Conservation (phyloP, 2,113 vertebrate genomes). For the Hippopotamus amphibius region DNA sequence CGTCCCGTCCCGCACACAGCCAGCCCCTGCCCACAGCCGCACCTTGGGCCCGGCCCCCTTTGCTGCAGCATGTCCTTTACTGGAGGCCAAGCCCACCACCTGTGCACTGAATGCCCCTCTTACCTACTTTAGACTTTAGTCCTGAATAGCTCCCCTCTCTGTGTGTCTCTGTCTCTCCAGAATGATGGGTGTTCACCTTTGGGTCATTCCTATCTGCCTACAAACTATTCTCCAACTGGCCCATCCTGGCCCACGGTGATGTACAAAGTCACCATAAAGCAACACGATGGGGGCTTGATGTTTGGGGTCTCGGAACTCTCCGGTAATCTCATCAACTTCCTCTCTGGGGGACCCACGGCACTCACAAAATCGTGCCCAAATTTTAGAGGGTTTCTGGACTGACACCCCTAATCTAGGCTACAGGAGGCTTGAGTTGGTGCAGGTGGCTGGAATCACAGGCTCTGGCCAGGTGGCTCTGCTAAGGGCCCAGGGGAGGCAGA, state of each 20-base stretch:
- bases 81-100: fast-evolving
- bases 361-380: background rate
- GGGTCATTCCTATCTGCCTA: background rate
- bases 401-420: background rate
- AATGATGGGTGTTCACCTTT: background rate
- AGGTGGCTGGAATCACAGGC: background rate
- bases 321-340: background rate
- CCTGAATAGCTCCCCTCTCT: background rate
- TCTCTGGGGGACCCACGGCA: background rate
- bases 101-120: fast-evolving
- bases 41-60: fast-evolving
- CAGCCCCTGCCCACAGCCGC: fast-evolving
- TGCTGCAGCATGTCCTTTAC: fast-evolving
- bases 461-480: background rate
- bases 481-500: background rate
- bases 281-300: background rate
- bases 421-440: background rate
- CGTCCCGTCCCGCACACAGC: fast-evolving
- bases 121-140: background rate
- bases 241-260: background rate
- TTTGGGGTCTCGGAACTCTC: background rate
- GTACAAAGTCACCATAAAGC: background rate
- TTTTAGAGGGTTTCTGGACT: background rate
- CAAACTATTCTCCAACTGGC: background rate
- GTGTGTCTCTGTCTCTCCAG: background rate